These are phyloP conservation scores for Lasaia peninsularis DNA, from an alignment of 1,140 invertebrate species.

Conservation along the genomic window DNA sequence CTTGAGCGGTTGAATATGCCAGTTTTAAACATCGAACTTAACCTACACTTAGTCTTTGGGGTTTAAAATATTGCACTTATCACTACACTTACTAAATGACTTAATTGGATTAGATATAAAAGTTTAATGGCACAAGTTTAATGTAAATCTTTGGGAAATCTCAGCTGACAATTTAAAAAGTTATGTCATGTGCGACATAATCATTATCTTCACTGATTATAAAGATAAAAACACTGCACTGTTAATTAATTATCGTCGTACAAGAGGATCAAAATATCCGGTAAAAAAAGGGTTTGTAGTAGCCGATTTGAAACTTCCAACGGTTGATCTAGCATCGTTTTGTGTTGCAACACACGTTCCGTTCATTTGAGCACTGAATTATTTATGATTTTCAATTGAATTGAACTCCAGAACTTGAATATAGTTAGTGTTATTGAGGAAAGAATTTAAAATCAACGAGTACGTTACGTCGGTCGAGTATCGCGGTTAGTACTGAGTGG, in stretches of 20 bases:
- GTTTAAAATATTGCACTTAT: conserved; percentile 55
- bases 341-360: conserved; percentile 21
- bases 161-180: neutral
- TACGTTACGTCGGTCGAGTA: conserved; percentile 45
- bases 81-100: conserved; percentile 43
- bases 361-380: conserved; percentile 15
- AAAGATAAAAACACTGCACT: conserved; percentile 30
- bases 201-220: conserved; percentile 37
- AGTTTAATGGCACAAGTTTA: conserved; percentile 56
- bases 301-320: conserved; percentile 61
- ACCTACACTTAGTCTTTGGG: conserved; percentile 49
- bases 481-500: conserved; percentile 52
- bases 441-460: conserved; percentile 19
- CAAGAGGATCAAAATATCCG: conserved; percentile 65
- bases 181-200: conserved; percentile 1
- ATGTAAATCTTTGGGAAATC: conserved; percentile 13
- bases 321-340: conserved; percentile 66
- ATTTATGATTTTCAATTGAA: conserved; percentile 9
- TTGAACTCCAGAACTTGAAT: neutral
- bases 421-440: neutral
- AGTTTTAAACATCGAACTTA: conserved; percentile 69
- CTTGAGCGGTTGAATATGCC: conserved; percentile 59
- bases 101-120: conserved; percentile 60
- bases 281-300: conserved; percentile 53
- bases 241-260: conserved; percentile 59